Base-by-base conservation (phyloP, 1,140 invertebrate species). In the Colletes gigas region DNA sequence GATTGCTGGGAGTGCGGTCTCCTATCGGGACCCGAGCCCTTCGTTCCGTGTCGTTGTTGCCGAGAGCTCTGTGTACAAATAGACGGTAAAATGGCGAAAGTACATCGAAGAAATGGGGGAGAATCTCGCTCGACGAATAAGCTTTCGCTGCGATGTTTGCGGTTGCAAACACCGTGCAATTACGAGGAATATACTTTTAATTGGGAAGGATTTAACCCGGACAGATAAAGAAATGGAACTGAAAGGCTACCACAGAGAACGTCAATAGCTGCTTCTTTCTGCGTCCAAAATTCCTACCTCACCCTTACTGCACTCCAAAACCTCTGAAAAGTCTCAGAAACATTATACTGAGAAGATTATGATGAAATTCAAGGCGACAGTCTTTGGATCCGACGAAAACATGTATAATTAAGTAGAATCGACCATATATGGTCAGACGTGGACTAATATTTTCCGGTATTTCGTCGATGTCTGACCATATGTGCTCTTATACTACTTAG, bases 61-160 rank as follows among this genome's bases (percentile, higher is more conserved):
- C 47, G 19, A 63, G 30, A 74, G 21, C 44, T 52, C 19, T 63
- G 44, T 63, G 71, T 63, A 63, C 59, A 63, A 63, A 74, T 63
- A 74, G 47, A 74, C 63, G 47, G 21, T n/a, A 19, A n/a, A 52
- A 10, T 21, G 17, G 21, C 52, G 21, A 52, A 73, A 47, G 15
- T 63, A 63, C 39, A 52, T 44, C 19, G 10, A n/a, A 62, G n/a
- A 41, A 67, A 19, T 8, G 44, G 70, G n/a, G 47, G 17, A 12
- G 44, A 52, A 30, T 47, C 44, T 52, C 39, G 30, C 71, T 17
- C 59, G 59, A 14, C n/a, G 59, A 54, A 74, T 52, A 63, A 63
- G 62, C 59, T 54, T 54, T 17, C 21, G 30, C 15, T 4, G 59
- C 15, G 6, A 41, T 74, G 62, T 74, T 74, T 74, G 59, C 71